Conservation (phyloP, 2,888 invertebrate species). For the Cryptosula pallasiana region DNA sequence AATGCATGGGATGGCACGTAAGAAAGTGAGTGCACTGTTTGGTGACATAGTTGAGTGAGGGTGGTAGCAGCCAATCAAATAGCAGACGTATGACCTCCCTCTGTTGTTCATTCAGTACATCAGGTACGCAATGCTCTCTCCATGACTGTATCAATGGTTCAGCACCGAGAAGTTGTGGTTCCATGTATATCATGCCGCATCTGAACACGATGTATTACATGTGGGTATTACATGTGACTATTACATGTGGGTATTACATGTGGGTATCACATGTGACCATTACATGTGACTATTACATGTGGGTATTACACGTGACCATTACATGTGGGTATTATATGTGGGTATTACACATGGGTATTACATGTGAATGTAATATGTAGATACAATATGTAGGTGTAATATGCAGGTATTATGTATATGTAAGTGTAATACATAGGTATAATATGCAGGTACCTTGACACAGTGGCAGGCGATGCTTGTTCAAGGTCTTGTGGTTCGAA, state of each 20-base stretch:
- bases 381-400: no score
- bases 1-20: conserved; percentile 45
- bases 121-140: conserved; percentile 43
- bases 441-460: conserved; percentile 36
- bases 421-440: no score
- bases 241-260: no score
- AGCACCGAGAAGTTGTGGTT: conserved; percentile 49
- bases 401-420: no score
- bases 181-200: conserved; percentile 55
- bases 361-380: no score
- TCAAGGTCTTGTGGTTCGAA: conserved; percentile 53
- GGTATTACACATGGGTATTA: no score
- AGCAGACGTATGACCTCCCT: conserved; percentile 41
- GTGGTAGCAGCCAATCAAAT: conserved; percentile 52
- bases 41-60: conserved; percentile 44
- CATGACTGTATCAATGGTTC: conserved; percentile 48
- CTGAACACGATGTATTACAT: no score
- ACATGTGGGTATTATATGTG: no score
- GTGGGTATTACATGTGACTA: no score
- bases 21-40: conserved; percentile 47
- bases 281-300: no score
- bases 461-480: conserved; percentile 53
- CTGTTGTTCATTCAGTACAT: conserved; percentile 42
- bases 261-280: no score
- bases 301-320: no score